Base-by-base conservation (phyloP, 2,888 invertebrate genomes). In the Cinara cedri region DNA sequence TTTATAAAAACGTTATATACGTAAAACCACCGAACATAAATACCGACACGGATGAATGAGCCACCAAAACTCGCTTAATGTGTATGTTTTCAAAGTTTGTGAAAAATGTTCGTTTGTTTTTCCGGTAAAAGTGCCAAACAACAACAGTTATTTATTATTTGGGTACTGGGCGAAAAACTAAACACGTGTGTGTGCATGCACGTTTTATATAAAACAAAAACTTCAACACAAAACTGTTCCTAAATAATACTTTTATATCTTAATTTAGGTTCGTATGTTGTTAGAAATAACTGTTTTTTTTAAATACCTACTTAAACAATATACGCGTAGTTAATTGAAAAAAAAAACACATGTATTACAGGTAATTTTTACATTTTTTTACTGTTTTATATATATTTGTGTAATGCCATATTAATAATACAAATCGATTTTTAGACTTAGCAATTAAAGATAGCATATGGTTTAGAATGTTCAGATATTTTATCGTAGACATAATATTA, bases 91-190 rank as follows among this genome's bases (percentile, higher is more conserved):
- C 42, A 65, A 74, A 63, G 63, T 74, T 74, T 54, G 51, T 65
- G 74, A 74, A 74, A 74, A 74, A 74, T 51, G 51, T 42, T n/a
- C 42, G 74, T 74, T 65, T 65, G 54, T 74, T 65, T 74, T 74
- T 54, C 74, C 74, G 63, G 74, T 65, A 74, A 74, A 74, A 65
- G 74, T 74, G 74, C 54, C 74, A 65, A 65, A 74, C 74, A 74
- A 74, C 74, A 54, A 44, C 63, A n/a, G 74, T 74, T 74, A 74
- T 74, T 74, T 74, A 74, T 74, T 74, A 65, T 74, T 74, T 65
- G 42, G 63, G 42, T 8, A 9, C 54, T 11, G 63, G 42, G 54
- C 10, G 74, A 42, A 54, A 54, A 72, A 44, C 63, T 16, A 42
- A 74, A 63, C 63, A 74, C 63, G 51, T 16, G 74, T 51, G 62